These are phyloP conservation scores for Zoanthus solanderi DNA, from an alignment of 92 coral and sea anemone genomes.

Conservation along the genomic window DNA sequence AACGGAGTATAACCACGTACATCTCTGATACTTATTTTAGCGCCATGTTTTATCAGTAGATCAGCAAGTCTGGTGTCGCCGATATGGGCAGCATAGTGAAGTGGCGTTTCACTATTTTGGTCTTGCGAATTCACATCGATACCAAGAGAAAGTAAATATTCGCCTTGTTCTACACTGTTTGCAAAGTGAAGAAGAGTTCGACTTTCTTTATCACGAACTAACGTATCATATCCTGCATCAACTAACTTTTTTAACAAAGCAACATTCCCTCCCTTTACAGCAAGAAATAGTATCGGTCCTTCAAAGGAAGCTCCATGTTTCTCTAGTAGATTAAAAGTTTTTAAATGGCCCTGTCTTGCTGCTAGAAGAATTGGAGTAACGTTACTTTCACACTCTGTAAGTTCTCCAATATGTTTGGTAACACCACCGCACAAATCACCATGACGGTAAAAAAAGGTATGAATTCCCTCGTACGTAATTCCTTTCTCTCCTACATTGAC, in stretches of 20 bases:
- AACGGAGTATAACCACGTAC: constrained; percentile 17
- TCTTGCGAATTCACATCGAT: constrained; percentile 30
- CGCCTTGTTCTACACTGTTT: constrained; percentile 10
- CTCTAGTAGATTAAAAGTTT: constrained; percentile 19
- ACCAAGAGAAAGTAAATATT: constrained; percentile 12
- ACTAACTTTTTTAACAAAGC: not conserved
- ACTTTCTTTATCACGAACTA: constrained; percentile 2
- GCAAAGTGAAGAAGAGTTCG: constrained; percentile 45
- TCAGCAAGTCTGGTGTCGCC: constrained; percentile 30
- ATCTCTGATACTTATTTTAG: constrained; percentile 5
- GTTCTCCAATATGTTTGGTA: constrained; percentile 2
- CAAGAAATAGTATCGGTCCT: constrained; percentile 17
- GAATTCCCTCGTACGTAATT: constrained; percentile 5
- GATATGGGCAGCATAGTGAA: constrained; percentile 25
- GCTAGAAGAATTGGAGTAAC: constrained; percentile 44
- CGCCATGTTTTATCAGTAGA: constrained; percentile 32
- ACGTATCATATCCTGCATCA: not conserved
- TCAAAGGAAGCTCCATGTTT: constrained; percentile 7
- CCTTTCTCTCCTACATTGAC: constrained; percentile 19
- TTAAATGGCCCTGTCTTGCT: constrained; percentile 19
- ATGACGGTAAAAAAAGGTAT: not conserved
- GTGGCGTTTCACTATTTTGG: constrained; percentile 8
- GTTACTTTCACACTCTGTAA: constrained; percentile 11
- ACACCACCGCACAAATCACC: constrained; percentile 20
- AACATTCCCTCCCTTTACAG: constrained; percentile 24